Evolutionary conservation across 2,113 vertebrate species (phyloP), one percentile per base, ranked within the genome.

Genomic region (Silurus meridionalis): DNA sequence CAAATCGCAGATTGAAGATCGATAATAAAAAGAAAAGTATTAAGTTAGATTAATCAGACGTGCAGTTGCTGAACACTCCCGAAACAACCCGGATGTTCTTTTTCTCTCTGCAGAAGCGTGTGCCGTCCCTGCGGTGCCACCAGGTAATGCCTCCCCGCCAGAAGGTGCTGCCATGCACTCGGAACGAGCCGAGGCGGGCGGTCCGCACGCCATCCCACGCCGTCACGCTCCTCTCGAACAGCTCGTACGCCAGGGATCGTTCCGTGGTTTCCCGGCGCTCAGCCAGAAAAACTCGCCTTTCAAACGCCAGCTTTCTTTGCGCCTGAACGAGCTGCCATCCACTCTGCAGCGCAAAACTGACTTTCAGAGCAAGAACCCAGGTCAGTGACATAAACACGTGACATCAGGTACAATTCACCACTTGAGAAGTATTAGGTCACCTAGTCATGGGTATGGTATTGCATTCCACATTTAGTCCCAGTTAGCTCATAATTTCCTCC

Each of bases 281-380:
- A 97, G 97, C 91, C 95, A 96, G 95, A 97, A 97, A 91, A 97
- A 97, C 92, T 98, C 97, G 0, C 97, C 97, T 11, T 98, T 98
- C 91, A 98, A 98, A 91, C 93, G 97, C 52, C 97, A 98, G 92
- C 95, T 98, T 90, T 98, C 97, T 10, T 94, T 98, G 11, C 94
- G 97, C 37, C 95, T 98, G 83, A 97, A 97, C 8, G 97, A 98
- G 91, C 95, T 98, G 88, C 97, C 97, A 0, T 98, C 97, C 85
- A 98, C 96, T 0, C 92, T 98, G 89, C 97, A 98, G 90, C 95
- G 97, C 88, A 97, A 96, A 91, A 97, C 96, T 0, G 95, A 97
- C 92, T 96, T 94, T 90, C 93, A 96, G 91, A 91, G 93, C 91
- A 96, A 95, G 83, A 95, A 96, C 91, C 94, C 95, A 81, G 96